Conservation (phyloP, 1,140 invertebrate genomes). For the Drosophila sturtevanti region DNA sequence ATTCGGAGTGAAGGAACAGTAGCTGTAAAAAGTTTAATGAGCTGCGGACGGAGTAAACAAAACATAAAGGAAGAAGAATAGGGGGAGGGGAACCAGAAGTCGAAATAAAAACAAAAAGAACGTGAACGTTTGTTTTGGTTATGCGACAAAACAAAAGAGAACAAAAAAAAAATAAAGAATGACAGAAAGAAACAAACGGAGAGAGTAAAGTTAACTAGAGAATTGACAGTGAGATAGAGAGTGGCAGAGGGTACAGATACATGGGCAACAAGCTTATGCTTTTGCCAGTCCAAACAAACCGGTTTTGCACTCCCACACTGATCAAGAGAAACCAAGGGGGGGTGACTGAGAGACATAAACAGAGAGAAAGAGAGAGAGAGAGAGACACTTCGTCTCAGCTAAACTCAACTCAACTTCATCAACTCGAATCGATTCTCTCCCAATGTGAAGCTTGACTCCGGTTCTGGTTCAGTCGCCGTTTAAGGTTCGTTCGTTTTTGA, state of each 20-base stretch:
- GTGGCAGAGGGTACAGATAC: background rate
- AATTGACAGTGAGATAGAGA: slow-evolving; percentile 30
- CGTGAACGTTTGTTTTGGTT: slow-evolving; percentile 76
- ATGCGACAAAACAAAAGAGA: slow-evolving; percentile 49
- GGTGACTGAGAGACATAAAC: background rate
- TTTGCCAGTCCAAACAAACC: slow-evolving; percentile 62
- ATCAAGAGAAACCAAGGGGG: background rate
- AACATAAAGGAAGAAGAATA: slow-evolving; percentile 34
- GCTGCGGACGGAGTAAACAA: slow-evolving; percentile 30
- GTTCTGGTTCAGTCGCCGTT: slow-evolving; percentile 49
- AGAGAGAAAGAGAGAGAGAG: background rate
- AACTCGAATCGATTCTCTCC: slow-evolving; percentile 12
- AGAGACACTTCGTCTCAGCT: background rate
- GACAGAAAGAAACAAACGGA: slow-evolving; percentile 43
- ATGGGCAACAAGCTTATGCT: slow-evolving; percentile 33
- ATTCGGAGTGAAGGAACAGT: slow-evolving; percentile 46
- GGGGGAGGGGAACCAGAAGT: slow-evolving; percentile 35
- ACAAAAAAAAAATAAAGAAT: slow-evolving; percentile 28
- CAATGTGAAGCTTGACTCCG: slow-evolving; percentile 42
- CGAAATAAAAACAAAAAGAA: slow-evolving; percentile 65
- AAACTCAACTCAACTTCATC: background rate
- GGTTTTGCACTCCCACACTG: slow-evolving; percentile 65
- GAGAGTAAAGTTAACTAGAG: slow-evolving; percentile 15
- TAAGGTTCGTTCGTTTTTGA: slow-evolving; percentile 49
- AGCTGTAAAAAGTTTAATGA: slow-evolving; percentile 78